Conservation (phyloP, 2,113 vertebrate genomes). For the Rhinolophus ferrumequinum region DNA sequence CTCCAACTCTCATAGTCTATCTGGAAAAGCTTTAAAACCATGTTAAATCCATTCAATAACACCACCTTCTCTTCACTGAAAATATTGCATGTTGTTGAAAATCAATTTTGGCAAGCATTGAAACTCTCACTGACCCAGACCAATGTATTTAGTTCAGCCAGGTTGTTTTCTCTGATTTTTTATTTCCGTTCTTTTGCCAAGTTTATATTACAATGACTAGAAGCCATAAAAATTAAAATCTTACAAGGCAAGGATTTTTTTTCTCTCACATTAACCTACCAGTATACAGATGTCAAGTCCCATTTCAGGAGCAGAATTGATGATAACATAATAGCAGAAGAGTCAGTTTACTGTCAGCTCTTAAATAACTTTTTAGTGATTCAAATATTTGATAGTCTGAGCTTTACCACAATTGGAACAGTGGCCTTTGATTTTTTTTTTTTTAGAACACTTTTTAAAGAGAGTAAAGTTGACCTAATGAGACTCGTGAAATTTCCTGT, state of each 20-base stretch:
- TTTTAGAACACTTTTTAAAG: slow-evolving; percentile 70
- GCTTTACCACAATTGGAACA: slow-evolving; percentile 51
- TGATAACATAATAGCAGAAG: not conserved
- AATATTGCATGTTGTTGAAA: not conserved
- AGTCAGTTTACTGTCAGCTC: not conserved
- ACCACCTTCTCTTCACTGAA: slow-evolving; percentile 3
- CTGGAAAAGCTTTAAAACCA: slow-evolving; percentile 13
- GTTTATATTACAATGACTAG: slow-evolving; percentile 30
- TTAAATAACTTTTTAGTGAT: slow-evolving; percentile 67
- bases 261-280: not conserved
- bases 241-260: not conserved
- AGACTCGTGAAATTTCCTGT: not conserved
- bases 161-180: slow-evolving; percentile 1
- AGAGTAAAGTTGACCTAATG: slow-evolving; percentile 70
- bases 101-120: not conserved
- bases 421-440: slow-evolving; percentile 50
- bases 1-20: not conserved
- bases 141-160: not conserved
- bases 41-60: slow-evolving; percentile 18
- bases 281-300: not conserved
- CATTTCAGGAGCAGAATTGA: slow-evolving; percentile 30
- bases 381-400: slow-evolving; percentile 72
- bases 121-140: not conserved
- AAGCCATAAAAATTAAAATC: slow-evolving; percentile 42
- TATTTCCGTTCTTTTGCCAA: not conserved